These are phyloP conservation scores for Myxocyprinus asiaticus DNA, from an alignment of 2,113 vertebrate species.

Conservation along the genomic window DNA sequence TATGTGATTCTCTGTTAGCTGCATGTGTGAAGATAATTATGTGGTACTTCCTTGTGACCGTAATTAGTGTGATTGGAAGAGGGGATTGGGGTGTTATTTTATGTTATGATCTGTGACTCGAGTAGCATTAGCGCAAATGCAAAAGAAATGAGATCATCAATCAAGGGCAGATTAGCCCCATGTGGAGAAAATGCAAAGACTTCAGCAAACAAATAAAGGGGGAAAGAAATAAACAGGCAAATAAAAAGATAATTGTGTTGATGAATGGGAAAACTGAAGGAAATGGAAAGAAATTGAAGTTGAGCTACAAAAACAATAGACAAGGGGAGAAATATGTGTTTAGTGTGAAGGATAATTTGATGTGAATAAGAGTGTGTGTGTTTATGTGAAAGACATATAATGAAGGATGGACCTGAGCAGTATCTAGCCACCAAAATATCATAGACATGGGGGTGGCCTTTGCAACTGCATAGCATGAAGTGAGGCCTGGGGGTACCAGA, in stretches of 20 bases:
- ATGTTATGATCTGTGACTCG: conserved; percentile 38
- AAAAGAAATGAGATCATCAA: conserved; percentile 59
- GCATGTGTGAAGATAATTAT: conserved; percentile 44
- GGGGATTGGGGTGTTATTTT: conserved; percentile 47
- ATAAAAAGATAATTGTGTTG: conserved; percentile 40
- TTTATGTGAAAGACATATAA: background rate
- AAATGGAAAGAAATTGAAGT: conserved; percentile 16
- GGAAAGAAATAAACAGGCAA: conserved; percentile 41
- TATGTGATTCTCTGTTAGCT: conserved; percentile 30
- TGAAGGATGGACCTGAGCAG: too few relatives aligned
- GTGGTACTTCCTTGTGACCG: conserved; percentile 46
- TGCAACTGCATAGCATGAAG: too few relatives aligned
- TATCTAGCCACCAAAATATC: too few relatives aligned
- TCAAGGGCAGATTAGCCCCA: conserved; percentile 46
- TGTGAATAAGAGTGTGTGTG: background rate
- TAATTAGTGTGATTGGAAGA: conserved; percentile 45
- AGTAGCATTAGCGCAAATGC: conserved; percentile 54
- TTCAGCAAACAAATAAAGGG: conserved; percentile 44
- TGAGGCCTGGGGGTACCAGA: too few relatives aligned
- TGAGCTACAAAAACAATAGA: conserved; percentile 26
- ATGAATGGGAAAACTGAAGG: conserved; percentile 4
- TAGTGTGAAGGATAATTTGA: conserved; percentile 13
- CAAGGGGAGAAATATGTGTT: conserved; percentile 26
- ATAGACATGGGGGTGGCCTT: too few relatives aligned
- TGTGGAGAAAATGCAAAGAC: conserved; percentile 17